Percentiles rank a stretch among this genome's conserved stretches.
These are phyloP conservation scores for Lipotes vexillifer DNA, from an alignment of 2,113 vertebrate species.

Conservation along the genomic window DNA sequence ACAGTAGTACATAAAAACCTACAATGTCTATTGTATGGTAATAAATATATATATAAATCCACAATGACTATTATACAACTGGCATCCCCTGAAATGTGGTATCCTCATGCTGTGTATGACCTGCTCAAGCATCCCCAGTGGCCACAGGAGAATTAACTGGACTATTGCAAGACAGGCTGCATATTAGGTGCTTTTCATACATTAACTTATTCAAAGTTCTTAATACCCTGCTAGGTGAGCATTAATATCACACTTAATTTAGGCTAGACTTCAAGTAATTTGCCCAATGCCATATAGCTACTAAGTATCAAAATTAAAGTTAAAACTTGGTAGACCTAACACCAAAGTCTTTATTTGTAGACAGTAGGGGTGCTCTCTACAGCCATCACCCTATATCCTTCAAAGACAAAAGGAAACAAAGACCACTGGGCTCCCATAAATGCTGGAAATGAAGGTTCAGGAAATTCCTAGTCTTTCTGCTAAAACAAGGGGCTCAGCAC, in stretches of 20 bases:
- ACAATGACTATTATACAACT: neutral
- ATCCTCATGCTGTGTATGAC: fast-evolving
- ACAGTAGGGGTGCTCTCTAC: neutral
- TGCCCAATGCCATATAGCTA: neutral
- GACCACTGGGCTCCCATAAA: neutral
- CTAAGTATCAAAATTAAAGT: neutral
- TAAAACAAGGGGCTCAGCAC: neutral
- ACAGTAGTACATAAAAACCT: neutral
- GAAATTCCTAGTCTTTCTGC: neutral
- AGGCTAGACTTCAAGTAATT: neutral
- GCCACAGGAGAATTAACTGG: neutral
- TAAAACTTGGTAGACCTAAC: neutral
- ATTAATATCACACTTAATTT: neutral
- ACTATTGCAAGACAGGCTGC: neutral
- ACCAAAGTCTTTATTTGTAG: neutral
- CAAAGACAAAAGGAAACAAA: neutral
- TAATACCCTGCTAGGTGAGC: neutral
- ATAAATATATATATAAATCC: neutral
- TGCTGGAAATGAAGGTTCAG: neutral
- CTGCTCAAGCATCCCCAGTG: neutral
- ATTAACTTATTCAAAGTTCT: neutral
- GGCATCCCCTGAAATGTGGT: neutral
- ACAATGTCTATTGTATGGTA: neutral
- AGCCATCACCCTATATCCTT: neutral
- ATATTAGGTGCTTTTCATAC: neutral